Percentiles rank a stretch among this genome's conserved stretches.
Conservation (phyloP, 2,113 vertebrate genomes). For the Picathartes gymnocephalus region DNA sequence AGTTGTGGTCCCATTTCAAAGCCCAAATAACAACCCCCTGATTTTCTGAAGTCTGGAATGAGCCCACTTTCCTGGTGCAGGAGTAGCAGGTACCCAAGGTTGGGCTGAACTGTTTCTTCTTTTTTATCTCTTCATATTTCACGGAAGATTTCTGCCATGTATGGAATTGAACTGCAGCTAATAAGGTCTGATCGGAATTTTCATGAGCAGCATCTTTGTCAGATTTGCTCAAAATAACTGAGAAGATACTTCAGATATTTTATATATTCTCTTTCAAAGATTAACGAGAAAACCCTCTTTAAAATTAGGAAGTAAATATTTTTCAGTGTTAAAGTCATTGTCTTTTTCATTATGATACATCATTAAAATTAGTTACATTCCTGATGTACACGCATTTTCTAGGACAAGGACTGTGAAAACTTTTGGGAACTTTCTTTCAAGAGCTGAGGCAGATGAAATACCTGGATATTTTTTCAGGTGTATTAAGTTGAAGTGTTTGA, state of each 20-base stretch:
- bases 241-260: not conserved
- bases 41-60: not conserved
- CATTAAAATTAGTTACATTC: not conserved
- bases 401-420: not conserved
- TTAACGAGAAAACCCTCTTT: not conserved
- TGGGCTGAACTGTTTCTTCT: not conserved
- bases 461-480: not conserved
- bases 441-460: not conserved
- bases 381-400: not conserved
- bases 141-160: not conserved
- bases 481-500: not conserved
- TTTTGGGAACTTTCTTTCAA: not conserved
- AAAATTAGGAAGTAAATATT: not conserved
- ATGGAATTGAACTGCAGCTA: not conserved
- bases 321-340: not conserved
- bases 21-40: not conserved
- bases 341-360: not conserved
- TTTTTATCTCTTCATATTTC: not conserved
- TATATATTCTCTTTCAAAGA: not conserved
- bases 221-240: not conserved
- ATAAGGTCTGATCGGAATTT: not conserved
- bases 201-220: not conserved
- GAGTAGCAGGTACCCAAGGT: not conserved
- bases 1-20: not conserved
- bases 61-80: not conserved